Conservation (phyloP, 1,140 invertebrate genomes). For the Drosophila littoralis region DNA sequence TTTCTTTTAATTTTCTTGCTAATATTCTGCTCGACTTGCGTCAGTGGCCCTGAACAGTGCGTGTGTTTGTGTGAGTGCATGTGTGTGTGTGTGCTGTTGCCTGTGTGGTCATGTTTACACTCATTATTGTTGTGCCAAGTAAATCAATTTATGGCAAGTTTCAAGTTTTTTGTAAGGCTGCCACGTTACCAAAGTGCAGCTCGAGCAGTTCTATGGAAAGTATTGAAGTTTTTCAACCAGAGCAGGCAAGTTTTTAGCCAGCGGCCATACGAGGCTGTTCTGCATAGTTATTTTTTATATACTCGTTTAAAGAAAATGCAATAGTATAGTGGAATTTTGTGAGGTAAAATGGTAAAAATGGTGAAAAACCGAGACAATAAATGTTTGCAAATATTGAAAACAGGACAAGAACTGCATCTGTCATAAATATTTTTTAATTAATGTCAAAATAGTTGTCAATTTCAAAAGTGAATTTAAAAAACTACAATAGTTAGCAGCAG, state of each 20-base stretch:
- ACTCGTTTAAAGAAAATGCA: not conserved
- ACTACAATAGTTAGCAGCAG: too few species aligned
- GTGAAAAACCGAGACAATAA: too few species aligned
- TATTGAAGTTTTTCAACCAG: conserved; percentile 13
- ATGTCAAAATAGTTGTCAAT: too few species aligned
- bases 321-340: too few species aligned
- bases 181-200: conserved; percentile 40
- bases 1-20: conserved; percentile 72
- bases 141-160: conserved; percentile 57
- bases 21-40: conserved; percentile 54
- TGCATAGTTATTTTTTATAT: not conserved
- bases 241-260: conserved; percentile 17
- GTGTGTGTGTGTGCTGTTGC: conserved; percentile 13
- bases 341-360: too few species aligned
- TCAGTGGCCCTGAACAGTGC: conserved; percentile 28
- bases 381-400: too few species aligned
- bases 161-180: conserved; percentile 54
- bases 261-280: conserved; percentile 13
- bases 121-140: conserved; percentile 60
- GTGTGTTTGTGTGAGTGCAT: conserved; percentile 27
- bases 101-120: conserved; percentile 48
- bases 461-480: too few species aligned
- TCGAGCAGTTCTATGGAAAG: conserved; percentile 19
- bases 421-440: too few species aligned
- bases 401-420: too few species aligned